A percentile compares a stretch with the other conserved stretches of the same genome.
phyloP scores from a whole-genome alignment of 2,797 vertebrate genomes.

The Yasuhikotakia modesta region DNA sequence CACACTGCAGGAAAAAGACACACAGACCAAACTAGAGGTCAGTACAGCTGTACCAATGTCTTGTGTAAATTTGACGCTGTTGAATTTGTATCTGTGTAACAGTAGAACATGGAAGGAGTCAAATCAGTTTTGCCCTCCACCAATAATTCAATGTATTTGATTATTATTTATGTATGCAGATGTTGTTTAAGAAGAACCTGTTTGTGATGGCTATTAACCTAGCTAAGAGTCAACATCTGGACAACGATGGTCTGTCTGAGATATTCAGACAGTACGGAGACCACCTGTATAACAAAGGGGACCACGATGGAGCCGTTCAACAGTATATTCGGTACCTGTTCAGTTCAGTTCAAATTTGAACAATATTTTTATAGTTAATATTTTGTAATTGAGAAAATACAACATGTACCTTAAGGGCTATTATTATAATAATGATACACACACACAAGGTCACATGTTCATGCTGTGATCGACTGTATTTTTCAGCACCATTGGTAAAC shows the following conservation, averaged over 20 bases:
- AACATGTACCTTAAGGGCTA: background rate
- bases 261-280: conserved; percentile 98
- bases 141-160: too few relatives aligned
- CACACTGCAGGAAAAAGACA: conserved; percentile 94
- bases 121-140: too few relatives aligned
- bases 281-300: conserved; percentile 95
- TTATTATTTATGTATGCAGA: conserved; percentile 76
- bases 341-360: too few relatives aligned
- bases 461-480: conserved; percentile 1
- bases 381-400: background rate
- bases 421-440: background rate
- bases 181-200: conserved; percentile 98
- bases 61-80: too few relatives aligned
- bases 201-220: conserved; percentile 99
- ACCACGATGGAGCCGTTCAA: conserved; percentile 96
- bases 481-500: conserved; percentile 92
- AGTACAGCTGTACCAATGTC: conserved; percentile 50
- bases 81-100: too few relatives aligned
- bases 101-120: too few relatives aligned
- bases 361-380: too few relatives aligned
- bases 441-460: background rate
- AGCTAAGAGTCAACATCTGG: conserved; percentile 96
- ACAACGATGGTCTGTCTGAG: conserved; percentile 94
- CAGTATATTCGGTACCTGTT: conserved; percentile 92
- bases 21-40: conserved; percentile 97